Conservation (phyloP, 1,140 invertebrate species). For the Euura saliciscinereae region DNA sequence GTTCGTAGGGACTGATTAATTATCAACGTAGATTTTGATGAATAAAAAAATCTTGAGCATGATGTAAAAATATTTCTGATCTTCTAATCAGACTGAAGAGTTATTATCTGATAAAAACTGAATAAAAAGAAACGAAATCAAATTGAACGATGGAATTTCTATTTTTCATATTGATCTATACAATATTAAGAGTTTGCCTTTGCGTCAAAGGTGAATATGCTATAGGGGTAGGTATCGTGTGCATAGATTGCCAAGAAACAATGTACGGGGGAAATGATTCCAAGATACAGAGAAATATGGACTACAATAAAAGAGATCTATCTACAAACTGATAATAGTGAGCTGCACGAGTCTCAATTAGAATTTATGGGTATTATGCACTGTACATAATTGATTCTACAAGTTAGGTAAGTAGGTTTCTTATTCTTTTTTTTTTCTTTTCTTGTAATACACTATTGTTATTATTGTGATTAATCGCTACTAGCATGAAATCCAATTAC, state of each 20-base stretch:
- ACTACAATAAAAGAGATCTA: background rate
- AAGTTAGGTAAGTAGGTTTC: slow-evolving; percentile 26
- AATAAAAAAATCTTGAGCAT: no score
- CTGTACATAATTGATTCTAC: slow-evolving; percentile 34
- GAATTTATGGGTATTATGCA: slow-evolving; percentile 11
- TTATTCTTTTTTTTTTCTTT: background rate
- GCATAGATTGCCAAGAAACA: background rate
- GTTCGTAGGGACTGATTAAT: no score
- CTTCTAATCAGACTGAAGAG: no score
- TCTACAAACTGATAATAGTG: slow-evolving; percentile 22
- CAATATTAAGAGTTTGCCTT: background rate
- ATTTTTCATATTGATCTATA: background rate
- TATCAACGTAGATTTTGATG: no score
- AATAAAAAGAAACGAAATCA: no score
- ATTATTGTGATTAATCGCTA: slow-evolving; percentile 23
- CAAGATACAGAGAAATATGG: background rate
- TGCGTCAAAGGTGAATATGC: background rate
- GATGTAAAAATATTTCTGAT: no score
- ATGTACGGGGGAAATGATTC: background rate
- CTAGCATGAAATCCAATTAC: slow-evolving; percentile 28
- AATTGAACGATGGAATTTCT: background rate
- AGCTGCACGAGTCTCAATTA: slow-evolving; percentile 5
- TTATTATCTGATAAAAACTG: no score
- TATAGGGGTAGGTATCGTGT: background rate
- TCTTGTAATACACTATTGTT: slow-evolving; percentile 19